Evolutionary conservation across 2,113 vertebrate species (phyloP), one percentile per base, ranked within the genome.

Genomic region (Psittacus erithacus): DNA sequence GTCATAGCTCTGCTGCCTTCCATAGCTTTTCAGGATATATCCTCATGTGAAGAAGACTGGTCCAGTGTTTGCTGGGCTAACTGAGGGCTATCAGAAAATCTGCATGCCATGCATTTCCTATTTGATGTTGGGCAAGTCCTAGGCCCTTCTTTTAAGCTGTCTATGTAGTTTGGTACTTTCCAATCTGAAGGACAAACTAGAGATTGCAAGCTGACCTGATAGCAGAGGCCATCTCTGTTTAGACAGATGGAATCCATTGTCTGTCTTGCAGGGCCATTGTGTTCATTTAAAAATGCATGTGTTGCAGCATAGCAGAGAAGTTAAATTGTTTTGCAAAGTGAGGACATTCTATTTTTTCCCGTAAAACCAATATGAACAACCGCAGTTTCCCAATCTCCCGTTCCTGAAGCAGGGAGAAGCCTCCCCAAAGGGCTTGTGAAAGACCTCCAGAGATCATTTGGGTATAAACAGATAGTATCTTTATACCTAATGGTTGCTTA

Each of bases 391-490:
- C 93, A 97, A 96, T 93, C 93, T 92, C 91, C 63, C 39, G 46
- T 92, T 97, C 86, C 88, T 93, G 85, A 94, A 96, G 97, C 71
- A 70, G 75, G 49, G 67, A 91, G 91, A 82, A 87, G 83, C 89
- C 73, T 82, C 68, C 96, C 91, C 84, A 95, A 95, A 93, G 93
- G 81, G 82, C 96, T 86, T 95, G 76, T 92, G 94, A 97, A 95
- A 97, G 90, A 97, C 76, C 33, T 96, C 93, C 81, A 92, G 68
- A 44, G 79, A 92, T 95, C 43, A 80, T 94, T 88, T 86, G 82
- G 79, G 65, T 89, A 92, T 95, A 97, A 95, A 96, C 93, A 97
- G 95, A 97, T 96, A 92, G 88, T 97, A 89, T 96, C 85, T 90
- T 92, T 86, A 84, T 71, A 96, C 85, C 91, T 95, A 96, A 77